Evolutionary conservation across 2,888 invertebrate species (phyloP), one percentile per base, ranked within the genome.

Genomic region (Alitta virens): DNA sequence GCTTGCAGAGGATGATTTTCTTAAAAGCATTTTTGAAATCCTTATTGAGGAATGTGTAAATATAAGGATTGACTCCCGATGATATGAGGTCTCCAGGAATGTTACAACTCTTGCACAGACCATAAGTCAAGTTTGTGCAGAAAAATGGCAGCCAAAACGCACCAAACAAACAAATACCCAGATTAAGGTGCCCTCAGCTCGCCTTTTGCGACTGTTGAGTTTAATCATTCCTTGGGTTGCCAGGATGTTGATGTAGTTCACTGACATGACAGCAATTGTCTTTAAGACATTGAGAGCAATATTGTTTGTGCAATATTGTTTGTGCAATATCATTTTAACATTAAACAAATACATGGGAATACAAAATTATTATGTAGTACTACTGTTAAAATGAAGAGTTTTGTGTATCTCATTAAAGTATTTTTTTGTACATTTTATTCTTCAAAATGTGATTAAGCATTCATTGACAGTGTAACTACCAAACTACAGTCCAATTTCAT

Each of bases 121-220:
- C 70, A 52, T 67, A 70, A 2, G 63, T 56, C 24, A 70, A 52
- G 54, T 70, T 70, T 1, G 66, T 66, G 52, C 54, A 59, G 62
- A 70, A 70, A 54, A 70, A 70, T 1, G 70, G 70, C 43, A 70
- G 46, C 70, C 70, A 70, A 9, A 69, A 57, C 2, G 56, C 64
- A 69, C 68, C 54, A 70, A 70, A 51, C 66, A 66, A 21, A 61
- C 68, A 56, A 70, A 69, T 12, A 70, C 70, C 70, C 70, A 70
- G 12, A 70, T 68, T 1, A 70, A 60, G 5, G 70, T 69, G 46
- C 59, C 61, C 63, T 70, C 70, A 1, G 70, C 70, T 14, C 70
- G 55, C 16, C 69, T 16, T 38, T 70, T 69, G 23, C 68, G 52
- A 9, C 64, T 63, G 58, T 68, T 69, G 1, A 63, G 24, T 27